phyloP scores from a whole-genome alignment of 2,113 vertebrate genomes.

The Gymnarchus niloticus region DNA sequence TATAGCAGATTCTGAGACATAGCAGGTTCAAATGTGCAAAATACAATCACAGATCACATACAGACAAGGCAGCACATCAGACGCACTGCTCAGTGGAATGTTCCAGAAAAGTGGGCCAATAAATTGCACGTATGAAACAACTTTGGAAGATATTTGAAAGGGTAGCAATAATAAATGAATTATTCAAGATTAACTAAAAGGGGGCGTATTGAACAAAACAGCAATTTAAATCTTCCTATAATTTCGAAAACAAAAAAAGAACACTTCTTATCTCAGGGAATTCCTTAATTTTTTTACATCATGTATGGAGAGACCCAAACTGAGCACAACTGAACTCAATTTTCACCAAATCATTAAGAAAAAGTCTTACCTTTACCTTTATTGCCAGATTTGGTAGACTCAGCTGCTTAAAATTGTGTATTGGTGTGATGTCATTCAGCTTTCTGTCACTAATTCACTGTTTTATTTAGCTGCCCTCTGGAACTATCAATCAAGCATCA shows the following conservation, averaged over 20 bases:
- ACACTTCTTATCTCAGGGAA: neutral
- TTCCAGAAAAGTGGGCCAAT: neutral
- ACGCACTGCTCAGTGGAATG: neutral
- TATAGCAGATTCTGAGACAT: neutral
- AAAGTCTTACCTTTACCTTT: neutral
- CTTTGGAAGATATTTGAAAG: neutral
- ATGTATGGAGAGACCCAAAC: neutral
- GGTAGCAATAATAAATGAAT: neutral
- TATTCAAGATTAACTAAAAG: neutral
- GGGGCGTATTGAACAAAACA: neutral
- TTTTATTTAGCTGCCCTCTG: neutral
- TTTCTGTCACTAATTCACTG: neutral
- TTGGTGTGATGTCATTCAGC: neutral
- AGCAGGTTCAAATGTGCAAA: neutral
- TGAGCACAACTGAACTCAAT: constrained; percentile 3
- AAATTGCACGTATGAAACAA: neutral
- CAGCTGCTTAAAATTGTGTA: neutral
- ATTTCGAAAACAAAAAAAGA: neutral
- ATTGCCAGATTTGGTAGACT: neutral
- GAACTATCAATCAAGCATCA: neutral
- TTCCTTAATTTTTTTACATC: neutral
- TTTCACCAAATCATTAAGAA: constrained; percentile 4
- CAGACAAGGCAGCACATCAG: neutral
- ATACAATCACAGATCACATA: neutral
- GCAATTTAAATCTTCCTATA: neutral